Percentiles rank a stretch among this genome's conserved stretches.
These are phyloP conservation scores for Hypocryptadius cinnamomeus DNA, from an alignment of 2,113 vertebrate genomes.

Conservation along the genomic window DNA sequence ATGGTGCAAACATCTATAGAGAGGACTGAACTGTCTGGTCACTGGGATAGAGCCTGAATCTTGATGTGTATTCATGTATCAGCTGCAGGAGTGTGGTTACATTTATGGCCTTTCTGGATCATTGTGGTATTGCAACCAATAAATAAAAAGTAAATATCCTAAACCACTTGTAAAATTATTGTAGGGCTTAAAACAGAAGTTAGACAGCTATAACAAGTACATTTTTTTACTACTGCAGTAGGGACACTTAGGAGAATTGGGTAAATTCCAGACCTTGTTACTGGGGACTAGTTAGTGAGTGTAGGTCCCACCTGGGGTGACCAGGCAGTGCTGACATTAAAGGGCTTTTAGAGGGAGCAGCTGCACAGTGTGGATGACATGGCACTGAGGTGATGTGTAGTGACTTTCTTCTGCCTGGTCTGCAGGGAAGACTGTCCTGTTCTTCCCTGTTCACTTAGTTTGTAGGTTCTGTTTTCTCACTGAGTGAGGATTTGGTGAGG, in stretches of 20 bases:
- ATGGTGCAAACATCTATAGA: background rate
- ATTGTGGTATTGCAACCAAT: background rate
- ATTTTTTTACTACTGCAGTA: background rate
- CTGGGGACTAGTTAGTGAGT: background rate
- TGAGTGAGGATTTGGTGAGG: background rate
- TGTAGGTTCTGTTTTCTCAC: background rate
- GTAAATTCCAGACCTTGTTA: accelerated
- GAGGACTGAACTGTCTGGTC: background rate
- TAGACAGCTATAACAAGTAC: background rate
- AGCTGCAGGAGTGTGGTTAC: no score
- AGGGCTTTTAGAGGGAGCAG: background rate
- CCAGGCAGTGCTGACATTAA: background rate
- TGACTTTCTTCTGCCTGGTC: background rate
- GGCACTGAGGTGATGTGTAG: background rate
- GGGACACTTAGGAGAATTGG: background rate
- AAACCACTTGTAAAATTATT: background rate
- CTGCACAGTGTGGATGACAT: accelerated
- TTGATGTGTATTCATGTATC: background rate
- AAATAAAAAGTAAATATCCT: background rate
- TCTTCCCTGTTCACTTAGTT: background rate
- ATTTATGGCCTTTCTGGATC: background rate
- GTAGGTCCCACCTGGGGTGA: background rate
- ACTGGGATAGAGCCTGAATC: background rate
- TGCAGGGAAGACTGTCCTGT: background rate
- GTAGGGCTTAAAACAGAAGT: background rate